phyloP scores from a whole-genome alignment of 1,140 invertebrate genomes.

The Drosophila subpulchrella region DNA sequence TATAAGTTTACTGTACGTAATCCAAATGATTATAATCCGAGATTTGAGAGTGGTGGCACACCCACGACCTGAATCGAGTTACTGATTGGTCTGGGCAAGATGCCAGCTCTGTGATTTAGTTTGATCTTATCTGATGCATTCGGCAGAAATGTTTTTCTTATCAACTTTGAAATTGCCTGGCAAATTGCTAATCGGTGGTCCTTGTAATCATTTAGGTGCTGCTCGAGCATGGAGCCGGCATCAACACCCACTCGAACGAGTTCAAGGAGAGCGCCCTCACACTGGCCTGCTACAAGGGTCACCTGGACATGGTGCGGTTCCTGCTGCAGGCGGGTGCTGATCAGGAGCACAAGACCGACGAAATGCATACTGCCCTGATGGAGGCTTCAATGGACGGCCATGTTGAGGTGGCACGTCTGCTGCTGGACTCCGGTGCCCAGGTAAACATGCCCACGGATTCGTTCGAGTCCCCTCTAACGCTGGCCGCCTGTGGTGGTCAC shows the following conservation, averaged over 20 bases:
- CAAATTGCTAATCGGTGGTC: background rate
- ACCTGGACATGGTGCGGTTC: conserved; percentile 98
- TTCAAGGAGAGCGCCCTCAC: conserved; percentile 98
- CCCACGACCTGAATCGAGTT: conserved; percentile 66
- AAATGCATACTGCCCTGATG: conserved; percentile 99
- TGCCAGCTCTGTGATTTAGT: conserved; percentile 65
- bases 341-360: conserved; percentile 99
- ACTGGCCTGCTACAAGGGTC: conserved; percentile 98
- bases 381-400: conserved; percentile 99
- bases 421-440: conserved; percentile 98
- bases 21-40: conserved; percentile 83
- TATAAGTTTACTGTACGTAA: background rate
- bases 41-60: conserved; percentile 67
- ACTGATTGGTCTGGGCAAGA: conserved; percentile 54
- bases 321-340: conserved; percentile 97
- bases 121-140: conserved; percentile 84
- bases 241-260: conserved; percentile 99
- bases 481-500: conserved; percentile 99
- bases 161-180: background rate
- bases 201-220: conserved; percentile 85
- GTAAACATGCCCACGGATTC: conserved; percentile 99
- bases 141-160: background rate
- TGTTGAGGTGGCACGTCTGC: conserved; percentile 96
- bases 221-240: conserved; percentile 96
- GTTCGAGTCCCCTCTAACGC: conserved; percentile 98